Evolutionary conservation across 2,113 vertebrate species (phyloP).

Genomic region (Tragulus kanchil): DNA sequence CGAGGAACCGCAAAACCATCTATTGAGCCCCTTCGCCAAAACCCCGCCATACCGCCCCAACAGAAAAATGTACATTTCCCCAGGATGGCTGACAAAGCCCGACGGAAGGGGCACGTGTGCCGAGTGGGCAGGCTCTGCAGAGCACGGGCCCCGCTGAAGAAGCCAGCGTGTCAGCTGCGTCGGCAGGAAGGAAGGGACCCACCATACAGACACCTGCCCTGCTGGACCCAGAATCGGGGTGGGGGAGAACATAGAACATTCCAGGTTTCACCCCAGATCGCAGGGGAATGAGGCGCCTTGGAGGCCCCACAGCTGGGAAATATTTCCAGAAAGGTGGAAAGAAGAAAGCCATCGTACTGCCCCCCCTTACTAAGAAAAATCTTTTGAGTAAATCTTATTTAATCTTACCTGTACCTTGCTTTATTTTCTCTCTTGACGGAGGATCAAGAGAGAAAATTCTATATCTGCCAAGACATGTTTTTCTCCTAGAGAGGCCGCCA

Average conservation of each 20-base stretch:
- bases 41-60: neutral
- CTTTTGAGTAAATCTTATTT: neutral
- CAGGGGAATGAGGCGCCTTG: neutral
- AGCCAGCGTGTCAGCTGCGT: accelerated
- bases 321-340: neutral
- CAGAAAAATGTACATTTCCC: neutral
- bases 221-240: neutral
- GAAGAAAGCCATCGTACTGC: neutral
- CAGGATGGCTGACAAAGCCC: neutral
- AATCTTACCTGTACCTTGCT: conserved; percentile 24
- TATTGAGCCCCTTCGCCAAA: neutral
- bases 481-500: neutral
- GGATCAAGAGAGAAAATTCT: neutral
- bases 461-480: neutral
- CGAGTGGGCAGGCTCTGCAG: neutral
- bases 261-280: neutral
- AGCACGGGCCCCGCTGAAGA: neutral
- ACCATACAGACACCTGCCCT: accelerated
- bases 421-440: neutral
- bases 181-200: neutral
- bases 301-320: neutral
- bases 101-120: accelerated
- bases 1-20: neutral
- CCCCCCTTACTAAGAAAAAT: neutral
- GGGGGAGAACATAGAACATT: no score